Evolutionary conservation across 2,888 invertebrate species (phyloP).

Genomic region (Mesorhabditis belari): DNA sequence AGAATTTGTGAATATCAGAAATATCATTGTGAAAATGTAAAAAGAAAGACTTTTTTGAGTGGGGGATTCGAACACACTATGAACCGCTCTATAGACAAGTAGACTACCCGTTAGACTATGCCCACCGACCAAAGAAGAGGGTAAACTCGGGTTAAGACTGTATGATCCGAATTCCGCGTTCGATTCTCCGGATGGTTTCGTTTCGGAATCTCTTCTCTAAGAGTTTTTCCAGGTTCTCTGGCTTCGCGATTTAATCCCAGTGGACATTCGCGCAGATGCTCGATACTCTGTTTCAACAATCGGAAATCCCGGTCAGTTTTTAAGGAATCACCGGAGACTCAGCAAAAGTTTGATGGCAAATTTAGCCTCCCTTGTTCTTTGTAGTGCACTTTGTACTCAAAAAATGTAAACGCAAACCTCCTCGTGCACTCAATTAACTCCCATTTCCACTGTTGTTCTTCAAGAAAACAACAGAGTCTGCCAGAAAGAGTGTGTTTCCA

Average conservation of each 20-base stretch:
- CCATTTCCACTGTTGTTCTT: too few relatives aligned
- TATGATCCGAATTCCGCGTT: background rate
- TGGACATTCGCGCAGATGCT: constrained; percentile 69
- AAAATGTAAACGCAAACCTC: too few relatives aligned
- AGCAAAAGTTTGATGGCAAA: background rate
- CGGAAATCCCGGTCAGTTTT: constrained; percentile 63
- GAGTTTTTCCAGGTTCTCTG: constrained; percentile 62
- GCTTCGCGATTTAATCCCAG: constrained; percentile 75
- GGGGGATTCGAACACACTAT: background rate
- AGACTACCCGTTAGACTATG: too few relatives aligned
- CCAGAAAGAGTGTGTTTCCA: background rate
- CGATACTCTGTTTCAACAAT: constrained; percentile 77
- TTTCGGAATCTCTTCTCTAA: background rate
- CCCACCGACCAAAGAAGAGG: too few relatives aligned
- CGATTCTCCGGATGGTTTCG: background rate
- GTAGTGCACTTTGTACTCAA: too few relatives aligned
- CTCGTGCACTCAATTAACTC: too few relatives aligned
- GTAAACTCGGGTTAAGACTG: background rate
- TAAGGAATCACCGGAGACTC: background rate
- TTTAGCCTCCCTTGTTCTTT: too few relatives aligned
- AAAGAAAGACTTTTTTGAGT: too few relatives aligned
- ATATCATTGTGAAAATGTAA: too few relatives aligned
- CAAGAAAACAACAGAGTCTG: background rate
- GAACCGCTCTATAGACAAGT: too few relatives aligned
- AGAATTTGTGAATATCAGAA: too few relatives aligned